Evolutionary conservation across 2,113 vertebrate genomes (phyloP), one percentile per base, ranked within the genome.

Genomic region (Triplophysa siluroides): DNA sequence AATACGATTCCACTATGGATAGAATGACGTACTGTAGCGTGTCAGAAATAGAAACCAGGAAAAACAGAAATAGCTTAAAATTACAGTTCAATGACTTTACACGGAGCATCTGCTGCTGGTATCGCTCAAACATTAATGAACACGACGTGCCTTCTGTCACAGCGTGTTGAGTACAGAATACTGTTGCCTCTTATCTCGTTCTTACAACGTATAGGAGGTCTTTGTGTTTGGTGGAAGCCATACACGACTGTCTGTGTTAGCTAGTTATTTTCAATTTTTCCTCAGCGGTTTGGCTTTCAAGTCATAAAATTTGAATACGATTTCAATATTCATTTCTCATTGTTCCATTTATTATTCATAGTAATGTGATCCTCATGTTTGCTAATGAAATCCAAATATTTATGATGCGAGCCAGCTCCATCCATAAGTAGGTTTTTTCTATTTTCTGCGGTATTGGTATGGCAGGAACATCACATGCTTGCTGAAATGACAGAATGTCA

Each of bases 371-470:
- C 65, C 62, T 76, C 60, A 74, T 83, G 81, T 78, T 83, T 79
- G 76, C 61, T 81, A 83, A 86, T 81, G 81, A 83, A 81, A 79
- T 60, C 81, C 83, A 81, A 83, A 84, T 86, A 81, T 84, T 83
- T 86, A 86, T 84, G 78, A 73, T 68, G 50, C 72, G 76, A 54
- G 58, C 29, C 6, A 74, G 50, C 62, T 66, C 65, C 65, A 72
- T 72, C 76, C 70, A 81, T 81, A 81, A 75, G 52, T 83, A 58
- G 33, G 2, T 41, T 79, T 80, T 77, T 76, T 81, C 60, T n/a
- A 67, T 19, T 52, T 54, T 62, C 29, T 21, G 14, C 79, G 52
- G 50, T 71, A 54, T 78, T 64, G 73, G 70, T 85, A 66, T 54
- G 78, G 68, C 76, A 62, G 64, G 26, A 64, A 52, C 78, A 75